Evolutionary conservation across 2,888 invertebrate species (phyloP).

Genomic region (Drosophila fungiperda): DNA sequence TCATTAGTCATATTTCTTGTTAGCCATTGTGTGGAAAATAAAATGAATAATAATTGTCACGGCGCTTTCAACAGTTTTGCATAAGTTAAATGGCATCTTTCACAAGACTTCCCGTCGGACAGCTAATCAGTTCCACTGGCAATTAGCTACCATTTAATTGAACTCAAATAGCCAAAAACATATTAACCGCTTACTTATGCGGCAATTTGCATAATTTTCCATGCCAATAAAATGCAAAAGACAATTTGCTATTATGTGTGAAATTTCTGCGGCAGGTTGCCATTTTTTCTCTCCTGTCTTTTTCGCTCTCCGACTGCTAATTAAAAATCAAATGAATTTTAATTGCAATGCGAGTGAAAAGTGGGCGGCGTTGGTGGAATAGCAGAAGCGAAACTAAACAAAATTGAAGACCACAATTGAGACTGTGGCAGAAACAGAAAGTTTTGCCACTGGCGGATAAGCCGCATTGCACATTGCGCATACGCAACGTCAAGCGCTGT

Average conservation of each 20-base stretch:
- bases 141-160: slow-evolving; percentile 57
- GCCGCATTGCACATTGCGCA: slow-evolving; percentile 38
- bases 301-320: slow-evolving; percentile 11
- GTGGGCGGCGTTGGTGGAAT: slow-evolving; percentile 35
- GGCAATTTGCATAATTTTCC: slow-evolving; percentile 64
- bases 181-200: slow-evolving; percentile 43
- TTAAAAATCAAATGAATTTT: slow-evolving; percentile 51
- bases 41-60: slow-evolving; percentile 17
- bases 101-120: slow-evolving; percentile 52
- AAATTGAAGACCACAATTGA: slow-evolving; percentile 7
- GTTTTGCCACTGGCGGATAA: slow-evolving; percentile 23
- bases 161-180: slow-evolving; percentile 55
- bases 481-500: slow-evolving; percentile 51
- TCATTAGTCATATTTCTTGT: slow-evolving; percentile 9
- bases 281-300: neutral
- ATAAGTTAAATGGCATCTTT: slow-evolving; percentile 48
- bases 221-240: slow-evolving; percentile 60
- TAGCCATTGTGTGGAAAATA: slow-evolving; percentile 22
- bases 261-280: slow-evolving; percentile 40
- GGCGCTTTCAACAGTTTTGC: slow-evolving; percentile 43
- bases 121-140: slow-evolving; percentile 37
- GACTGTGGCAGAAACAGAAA: slow-evolving; percentile 45
- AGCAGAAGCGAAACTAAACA: slow-evolving; percentile 24
- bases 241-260: slow-evolving; percentile 62
- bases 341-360: slow-evolving; percentile 62